A percentile compares a stretch with the other conserved stretches of the same genome.
These are phyloP conservation scores for Micrasema longulum DNA, from an alignment of 1,140 invertebrate species.

Conservation along the genomic window DNA sequence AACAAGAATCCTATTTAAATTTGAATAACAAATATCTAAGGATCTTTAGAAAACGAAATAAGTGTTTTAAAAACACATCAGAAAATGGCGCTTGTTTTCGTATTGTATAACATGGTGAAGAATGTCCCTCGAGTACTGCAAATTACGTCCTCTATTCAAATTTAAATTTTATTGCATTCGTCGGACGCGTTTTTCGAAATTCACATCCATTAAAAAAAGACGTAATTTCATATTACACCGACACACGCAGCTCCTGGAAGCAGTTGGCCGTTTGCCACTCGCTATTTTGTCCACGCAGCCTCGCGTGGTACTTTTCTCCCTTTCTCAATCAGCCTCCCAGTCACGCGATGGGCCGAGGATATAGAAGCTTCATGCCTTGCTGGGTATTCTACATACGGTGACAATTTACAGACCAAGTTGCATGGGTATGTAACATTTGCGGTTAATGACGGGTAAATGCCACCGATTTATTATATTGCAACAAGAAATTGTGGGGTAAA, in stretches of 20 bases:
- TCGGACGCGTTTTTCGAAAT: constrained; percentile 15
- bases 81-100: too few relatives aligned
- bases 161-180: not conserved
- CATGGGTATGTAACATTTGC: constrained; percentile 20
- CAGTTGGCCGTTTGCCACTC: constrained; percentile 1
- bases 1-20: too few relatives aligned
- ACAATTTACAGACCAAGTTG: constrained; percentile 27
- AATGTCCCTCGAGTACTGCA: too few relatives aligned
- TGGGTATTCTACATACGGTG: not conserved
- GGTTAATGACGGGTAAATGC: not conserved
- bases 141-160: not conserved
- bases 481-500: too few relatives aligned
- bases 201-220: constrained; percentile 27
- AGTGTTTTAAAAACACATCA: too few relatives aligned
- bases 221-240: constrained; percentile 31
- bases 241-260: constrained; percentile 20
- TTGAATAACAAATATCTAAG: too few relatives aligned
- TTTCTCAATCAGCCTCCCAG: constrained; percentile 20
- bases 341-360: constrained; percentile 24
- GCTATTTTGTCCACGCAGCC: not conserved
- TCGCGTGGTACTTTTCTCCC: not conserved
- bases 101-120: too few relatives aligned
- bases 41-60: too few relatives aligned
- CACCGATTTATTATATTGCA: too few relatives aligned
- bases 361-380: not conserved